Conservation (phyloP, 2,888 invertebrate species). For the Operophtera brumata region DNA sequence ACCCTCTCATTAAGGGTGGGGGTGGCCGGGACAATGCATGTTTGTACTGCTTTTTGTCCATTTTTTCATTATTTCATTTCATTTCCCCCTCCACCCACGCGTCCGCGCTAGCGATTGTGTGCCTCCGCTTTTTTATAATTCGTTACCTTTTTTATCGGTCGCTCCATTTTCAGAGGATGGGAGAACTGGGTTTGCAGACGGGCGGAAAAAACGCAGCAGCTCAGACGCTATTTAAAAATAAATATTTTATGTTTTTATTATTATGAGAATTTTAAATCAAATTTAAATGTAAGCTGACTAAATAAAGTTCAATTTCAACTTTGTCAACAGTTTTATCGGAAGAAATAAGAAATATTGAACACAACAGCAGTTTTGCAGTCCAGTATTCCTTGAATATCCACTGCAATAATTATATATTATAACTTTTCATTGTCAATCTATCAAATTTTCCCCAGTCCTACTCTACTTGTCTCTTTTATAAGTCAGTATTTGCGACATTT, state of each 20-base stretch:
- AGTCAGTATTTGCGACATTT: too few species aligned
- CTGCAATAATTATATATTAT: too few species aligned
- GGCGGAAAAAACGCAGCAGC: slow-evolving; percentile 46
- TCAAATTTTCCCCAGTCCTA: too few species aligned
- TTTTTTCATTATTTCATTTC: slow-evolving; percentile 82
- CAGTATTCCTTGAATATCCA: too few species aligned
- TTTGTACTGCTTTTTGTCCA: slow-evolving; percentile 81
- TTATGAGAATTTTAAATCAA: too few species aligned
- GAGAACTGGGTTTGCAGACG: slow-evolving; percentile 52
- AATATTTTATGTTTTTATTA: too few species aligned
- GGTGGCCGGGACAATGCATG: slow-evolving; percentile 77
- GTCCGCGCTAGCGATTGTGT: slow-evolving; percentile 79
- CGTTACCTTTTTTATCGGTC: slow-evolving; percentile 81
- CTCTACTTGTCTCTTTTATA: too few species aligned
- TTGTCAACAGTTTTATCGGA: too few species aligned
- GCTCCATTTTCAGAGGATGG: slow-evolving; percentile 79
- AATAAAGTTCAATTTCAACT: neutral
- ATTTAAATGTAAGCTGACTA: too few species aligned
- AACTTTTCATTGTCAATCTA: too few species aligned
- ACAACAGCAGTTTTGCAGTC: too few species aligned
- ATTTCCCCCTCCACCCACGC: slow-evolving; percentile 79
- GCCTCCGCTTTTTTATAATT: slow-evolving; percentile 80
- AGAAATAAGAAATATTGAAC: too few species aligned
- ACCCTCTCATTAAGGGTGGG: slow-evolving; percentile 72
- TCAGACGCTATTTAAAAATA: slow-evolving; percentile 11